Percentiles rank a stretch among this genome's conserved stretches.
These are phyloP conservation scores for Drosophila arizonae DNA, from an alignment of 1,140 invertebrate genomes.

Conservation along the genomic window DNA sequence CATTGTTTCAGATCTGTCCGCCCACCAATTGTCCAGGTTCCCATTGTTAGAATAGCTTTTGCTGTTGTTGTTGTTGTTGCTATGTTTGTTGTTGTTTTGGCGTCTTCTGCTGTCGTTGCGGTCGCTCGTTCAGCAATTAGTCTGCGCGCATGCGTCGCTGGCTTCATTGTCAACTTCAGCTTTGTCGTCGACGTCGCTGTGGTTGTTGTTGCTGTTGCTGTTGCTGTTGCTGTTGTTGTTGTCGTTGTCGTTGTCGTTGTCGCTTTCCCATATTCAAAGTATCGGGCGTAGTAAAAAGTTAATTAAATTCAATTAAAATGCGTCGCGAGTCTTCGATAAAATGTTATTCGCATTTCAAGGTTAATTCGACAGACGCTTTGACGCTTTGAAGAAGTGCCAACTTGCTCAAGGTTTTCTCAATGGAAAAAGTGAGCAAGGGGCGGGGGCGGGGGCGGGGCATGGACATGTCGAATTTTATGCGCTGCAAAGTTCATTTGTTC, in stretches of 20 bases:
- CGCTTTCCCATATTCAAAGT: constrained; percentile 77
- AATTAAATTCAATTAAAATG: constrained; percentile 81
- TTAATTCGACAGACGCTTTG: constrained; percentile 65
- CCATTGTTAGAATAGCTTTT: constrained; percentile 52
- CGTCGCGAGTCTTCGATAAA: constrained; percentile 74
- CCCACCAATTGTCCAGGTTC: constrained; percentile 33
- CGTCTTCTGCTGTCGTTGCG: constrained; percentile 5
- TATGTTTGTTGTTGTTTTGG: too few species aligned
- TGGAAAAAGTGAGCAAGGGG: background rate
- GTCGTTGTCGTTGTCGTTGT: constrained; percentile 12
- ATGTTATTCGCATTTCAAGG: constrained; percentile 77
- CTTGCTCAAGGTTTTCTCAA: constrained; percentile 23
- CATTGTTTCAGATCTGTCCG: constrained; percentile 16
- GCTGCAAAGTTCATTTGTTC: constrained; percentile 57
- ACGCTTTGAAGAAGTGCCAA: constrained; percentile 72
- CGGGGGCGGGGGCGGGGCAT: background rate
- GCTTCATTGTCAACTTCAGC: constrained; percentile 69
- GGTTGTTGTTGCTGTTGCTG: constrained; percentile 23
- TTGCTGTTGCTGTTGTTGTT: constrained; percentile 26
- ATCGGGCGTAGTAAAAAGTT: constrained; percentile 73
- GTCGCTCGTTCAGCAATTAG: constrained; percentile 58
- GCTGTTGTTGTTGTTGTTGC: constrained; percentile 7
- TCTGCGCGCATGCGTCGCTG: constrained; percentile 75
- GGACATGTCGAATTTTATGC: constrained; percentile 24
- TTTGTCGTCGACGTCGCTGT: constrained; percentile 35